Evolutionary conservation across 1,140 invertebrate species (phyloP).

Genomic region (Tetramorium simillimum): DNA sequence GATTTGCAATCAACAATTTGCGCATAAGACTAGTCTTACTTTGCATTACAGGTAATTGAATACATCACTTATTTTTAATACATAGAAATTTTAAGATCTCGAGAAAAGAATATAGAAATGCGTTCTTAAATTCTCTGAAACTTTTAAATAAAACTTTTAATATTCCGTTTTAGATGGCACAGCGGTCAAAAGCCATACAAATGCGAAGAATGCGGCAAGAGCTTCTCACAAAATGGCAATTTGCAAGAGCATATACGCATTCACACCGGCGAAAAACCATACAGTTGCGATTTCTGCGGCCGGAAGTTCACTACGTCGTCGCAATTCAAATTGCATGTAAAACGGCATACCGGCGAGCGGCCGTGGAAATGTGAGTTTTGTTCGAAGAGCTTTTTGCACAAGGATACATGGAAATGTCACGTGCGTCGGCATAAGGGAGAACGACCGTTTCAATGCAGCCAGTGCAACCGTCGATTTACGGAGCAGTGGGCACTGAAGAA

Average conservation of each 20-base stretch:
- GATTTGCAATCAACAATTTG: conserved; percentile 91
- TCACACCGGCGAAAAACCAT: conserved; percentile 88
- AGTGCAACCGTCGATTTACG: conserved; percentile 88
- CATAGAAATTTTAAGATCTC: background rate
- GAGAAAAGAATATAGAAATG: background rate
- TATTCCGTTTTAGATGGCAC: conserved; percentile 79
- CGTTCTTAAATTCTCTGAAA: background rate
- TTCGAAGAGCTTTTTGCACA: conserved; percentile 88
- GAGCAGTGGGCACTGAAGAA: conserved; percentile 90
- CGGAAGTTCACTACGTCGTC: conserved; percentile 90
- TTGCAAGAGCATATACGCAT: conserved; percentile 87
- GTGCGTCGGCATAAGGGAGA: conserved; percentile 88
- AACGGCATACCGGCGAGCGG: conserved; percentile 88
- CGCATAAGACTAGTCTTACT: conserved; percentile 90
- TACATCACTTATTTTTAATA: background rate
- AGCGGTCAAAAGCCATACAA: conserved; percentile 87
- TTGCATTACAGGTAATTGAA: conserved; percentile 87
- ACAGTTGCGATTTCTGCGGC: conserved; percentile 89
- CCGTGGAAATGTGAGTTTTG: conserved; percentile 88
- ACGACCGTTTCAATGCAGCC: conserved; percentile 87
- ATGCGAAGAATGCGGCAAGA: conserved; percentile 87
- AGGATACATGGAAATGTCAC: conserved; percentile 88
- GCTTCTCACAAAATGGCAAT: conserved; percentile 88
- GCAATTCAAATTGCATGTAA: conserved; percentile 88
- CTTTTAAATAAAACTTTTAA: background rate